Conservation (phyloP, 1,140 invertebrate genomes). For the Tenebrio molitor region DNA sequence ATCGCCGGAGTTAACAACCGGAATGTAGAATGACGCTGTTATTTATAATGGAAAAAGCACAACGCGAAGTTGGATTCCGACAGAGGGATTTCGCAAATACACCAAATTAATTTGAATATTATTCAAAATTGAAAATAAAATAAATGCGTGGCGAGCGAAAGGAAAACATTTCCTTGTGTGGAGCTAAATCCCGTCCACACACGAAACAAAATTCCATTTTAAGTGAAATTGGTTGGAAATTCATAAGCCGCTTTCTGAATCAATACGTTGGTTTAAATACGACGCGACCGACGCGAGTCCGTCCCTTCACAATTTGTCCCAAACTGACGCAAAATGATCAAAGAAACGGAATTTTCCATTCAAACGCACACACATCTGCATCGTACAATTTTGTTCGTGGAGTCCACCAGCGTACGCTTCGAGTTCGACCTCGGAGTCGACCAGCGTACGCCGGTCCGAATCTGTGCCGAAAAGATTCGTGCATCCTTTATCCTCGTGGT, state of each 20-base stretch:
- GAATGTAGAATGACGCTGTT: neutral
- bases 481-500: neutral
- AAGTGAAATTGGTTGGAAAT: slow-evolving; percentile 26
- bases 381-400: neutral
- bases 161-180: slow-evolving; percentile 15
- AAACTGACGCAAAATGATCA: neutral
- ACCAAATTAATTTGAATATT: slow-evolving; percentile 6
- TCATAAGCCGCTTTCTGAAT: slow-evolving; percentile 35
- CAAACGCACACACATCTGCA: no score
- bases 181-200: slow-evolving; percentile 2
- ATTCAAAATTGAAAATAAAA: neutral
- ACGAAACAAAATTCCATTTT: slow-evolving; percentile 28
- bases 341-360: no score
- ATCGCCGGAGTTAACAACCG: neutral
- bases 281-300: neutral
- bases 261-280: slow-evolving; percentile 10
- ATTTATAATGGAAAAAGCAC: neutral
- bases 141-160: neutral
- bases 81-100: neutral
- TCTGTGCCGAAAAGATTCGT: neutral
- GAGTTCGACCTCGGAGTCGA: no score
- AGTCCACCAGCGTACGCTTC: no score
- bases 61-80: neutral
- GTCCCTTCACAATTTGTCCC: neutral
- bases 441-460: neutral